Conservation (phyloP, 2,888 invertebrate species). For the Strigamia crassipes region DNA sequence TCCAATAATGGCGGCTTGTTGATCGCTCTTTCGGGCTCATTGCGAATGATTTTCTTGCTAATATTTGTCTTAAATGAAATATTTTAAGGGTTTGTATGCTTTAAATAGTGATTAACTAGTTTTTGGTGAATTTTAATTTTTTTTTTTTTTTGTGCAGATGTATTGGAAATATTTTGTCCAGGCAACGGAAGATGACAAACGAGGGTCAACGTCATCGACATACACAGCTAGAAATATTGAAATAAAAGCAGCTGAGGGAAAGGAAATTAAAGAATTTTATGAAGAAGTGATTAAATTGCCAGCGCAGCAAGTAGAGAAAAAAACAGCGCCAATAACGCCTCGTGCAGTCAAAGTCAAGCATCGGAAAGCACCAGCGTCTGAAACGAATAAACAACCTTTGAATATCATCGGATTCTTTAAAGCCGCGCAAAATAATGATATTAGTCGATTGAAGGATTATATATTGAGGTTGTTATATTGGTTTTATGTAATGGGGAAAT, state of each 20-base stretch:
- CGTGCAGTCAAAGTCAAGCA: neutral
- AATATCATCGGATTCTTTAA: neutral
- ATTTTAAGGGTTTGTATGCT: too few species aligned
- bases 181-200: neutral
- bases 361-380: neutral
- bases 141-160: neutral
- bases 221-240: neutral
- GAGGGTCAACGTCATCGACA: neutral
- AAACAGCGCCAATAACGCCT: neutral
- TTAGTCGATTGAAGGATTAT: neutral
- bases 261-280: slow-evolving; percentile 10
- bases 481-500: neutral
- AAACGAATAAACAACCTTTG: neutral
- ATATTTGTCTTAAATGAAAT: too few species aligned
- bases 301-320: neutral
- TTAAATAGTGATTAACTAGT: too few species aligned
- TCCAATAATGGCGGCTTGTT: too few species aligned
- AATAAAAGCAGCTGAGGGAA: neutral
- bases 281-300: neutral
- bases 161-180: slow-evolving; percentile 15
- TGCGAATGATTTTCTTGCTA: too few species aligned
- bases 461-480: neutral
- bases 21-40: too few species aligned
- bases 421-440: slow-evolving; percentile 41
- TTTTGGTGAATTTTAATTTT: too few species aligned